These are phyloP conservation scores for Pelobates fuscus DNA, from an alignment of 2,113 vertebrate genomes.

Conservation along the genomic window DNA sequence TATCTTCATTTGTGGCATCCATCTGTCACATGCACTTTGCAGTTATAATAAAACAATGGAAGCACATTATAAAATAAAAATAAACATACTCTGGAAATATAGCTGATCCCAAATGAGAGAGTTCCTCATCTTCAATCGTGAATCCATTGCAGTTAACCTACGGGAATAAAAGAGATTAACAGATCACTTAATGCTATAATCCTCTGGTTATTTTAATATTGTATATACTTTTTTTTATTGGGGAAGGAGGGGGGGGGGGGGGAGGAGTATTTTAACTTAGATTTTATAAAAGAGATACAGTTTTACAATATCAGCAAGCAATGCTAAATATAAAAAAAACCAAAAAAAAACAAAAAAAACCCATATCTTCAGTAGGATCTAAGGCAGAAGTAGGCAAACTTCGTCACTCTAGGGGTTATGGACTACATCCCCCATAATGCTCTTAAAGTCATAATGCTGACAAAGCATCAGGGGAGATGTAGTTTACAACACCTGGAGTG, in stretches of 20 bases:
- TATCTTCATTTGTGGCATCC: background rate
- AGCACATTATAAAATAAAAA: background rate
- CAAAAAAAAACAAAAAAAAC: no score
- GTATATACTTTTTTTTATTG: background rate
- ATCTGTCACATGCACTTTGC: background rate
- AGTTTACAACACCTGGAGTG: no score
- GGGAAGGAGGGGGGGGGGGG: background rate
- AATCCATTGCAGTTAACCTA: constrained; percentile 97
- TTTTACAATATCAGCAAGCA: no score
- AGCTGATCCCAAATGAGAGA: constrained; percentile 90
- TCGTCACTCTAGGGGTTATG: no score
- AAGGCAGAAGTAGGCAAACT: no score
- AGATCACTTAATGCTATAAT: constrained; percentile 23
- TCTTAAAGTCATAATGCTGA: no score
- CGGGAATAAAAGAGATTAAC: constrained; percentile 31
- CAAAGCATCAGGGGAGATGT: no score
- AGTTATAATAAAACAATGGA: background rate
- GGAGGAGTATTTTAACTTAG: no score
- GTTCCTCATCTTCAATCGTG: constrained; percentile 94
- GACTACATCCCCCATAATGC: no score
- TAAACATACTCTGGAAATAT: constrained; percentile 90
- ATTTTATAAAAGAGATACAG: no score
- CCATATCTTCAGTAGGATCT: no score
- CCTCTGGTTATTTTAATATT: constrained; percentile 1
- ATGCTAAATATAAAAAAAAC: no score